A percentile compares a stretch with the other conserved stretches of the same genome.
These are phyloP conservation scores for Psylliodes chrysocephalus DNA, from an alignment of 2,888 invertebrate genomes.

Conservation along the genomic window DNA sequence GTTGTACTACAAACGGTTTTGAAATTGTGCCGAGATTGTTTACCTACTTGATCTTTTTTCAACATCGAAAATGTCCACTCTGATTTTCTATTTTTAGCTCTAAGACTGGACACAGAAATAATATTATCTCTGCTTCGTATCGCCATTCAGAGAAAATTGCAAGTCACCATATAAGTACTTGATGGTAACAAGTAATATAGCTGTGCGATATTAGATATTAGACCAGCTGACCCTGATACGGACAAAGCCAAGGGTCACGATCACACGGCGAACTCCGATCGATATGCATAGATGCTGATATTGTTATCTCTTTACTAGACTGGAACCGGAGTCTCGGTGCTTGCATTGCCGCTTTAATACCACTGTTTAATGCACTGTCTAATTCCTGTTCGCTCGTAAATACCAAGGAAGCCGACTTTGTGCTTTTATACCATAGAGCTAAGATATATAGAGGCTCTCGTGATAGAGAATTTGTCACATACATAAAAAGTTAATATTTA, in stretches of 20 bases:
- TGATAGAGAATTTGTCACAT: too few species aligned
- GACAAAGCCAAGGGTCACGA: constrained; percentile 41
- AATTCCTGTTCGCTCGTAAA: constrained; percentile 35
- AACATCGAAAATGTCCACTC: too few species aligned
- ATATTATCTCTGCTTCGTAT: too few species aligned
- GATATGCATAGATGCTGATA: constrained; percentile 30
- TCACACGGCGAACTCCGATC: constrained; percentile 37
- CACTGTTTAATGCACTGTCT: constrained; percentile 37
- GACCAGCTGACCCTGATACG: constrained; percentile 42
- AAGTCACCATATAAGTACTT: background rate
- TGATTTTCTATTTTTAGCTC: too few species aligned
- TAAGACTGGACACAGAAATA: too few species aligned
- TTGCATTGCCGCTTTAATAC: constrained; percentile 29
- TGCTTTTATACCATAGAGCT: too few species aligned
- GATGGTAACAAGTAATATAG: background rate
- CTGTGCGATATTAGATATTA: constrained; percentile 13
- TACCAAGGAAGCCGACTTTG: constrained; percentile 18
- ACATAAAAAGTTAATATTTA: too few species aligned
- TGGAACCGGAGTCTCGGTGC: constrained; percentile 32
- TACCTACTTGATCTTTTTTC: too few species aligned
- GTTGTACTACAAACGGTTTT: too few species aligned
- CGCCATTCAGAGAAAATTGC: background rate
- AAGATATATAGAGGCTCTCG: too few species aligned
- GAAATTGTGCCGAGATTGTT: too few species aligned
- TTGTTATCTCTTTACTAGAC: constrained; percentile 38